phyloP scores from a whole-genome alignment of 30 jellyfish, hydroid and myxozoan genomes.

The Aurelia sp. region DNA sequence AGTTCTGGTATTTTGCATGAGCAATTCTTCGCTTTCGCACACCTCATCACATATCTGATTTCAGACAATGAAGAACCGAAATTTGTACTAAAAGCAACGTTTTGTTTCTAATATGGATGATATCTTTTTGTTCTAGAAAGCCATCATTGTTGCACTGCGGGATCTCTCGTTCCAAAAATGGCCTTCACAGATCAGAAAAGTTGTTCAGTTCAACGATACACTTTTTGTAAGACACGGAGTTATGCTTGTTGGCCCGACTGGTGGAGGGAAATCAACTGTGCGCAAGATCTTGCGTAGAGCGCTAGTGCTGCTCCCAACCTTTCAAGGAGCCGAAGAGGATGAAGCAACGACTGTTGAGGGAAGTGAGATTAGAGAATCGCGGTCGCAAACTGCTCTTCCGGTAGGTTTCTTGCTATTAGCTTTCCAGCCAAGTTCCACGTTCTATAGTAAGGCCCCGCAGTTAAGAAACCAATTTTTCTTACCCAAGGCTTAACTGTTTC shows the following conservation, averaged over 20 bases:
- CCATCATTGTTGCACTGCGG: slow-evolving; percentile 73
- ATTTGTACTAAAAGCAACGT: no score
- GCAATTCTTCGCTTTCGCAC: no score
- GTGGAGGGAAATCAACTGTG: slow-evolving; percentile 90
- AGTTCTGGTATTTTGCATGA: no score
- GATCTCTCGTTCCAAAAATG: slow-evolving; percentile 81
- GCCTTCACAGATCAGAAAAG: slow-evolving; percentile 84
- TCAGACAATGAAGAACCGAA: no score
- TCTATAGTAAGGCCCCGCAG: no score
- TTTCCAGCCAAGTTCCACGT: no score
- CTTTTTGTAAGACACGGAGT: slow-evolving; percentile 88
- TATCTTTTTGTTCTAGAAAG: slow-evolving; percentile 39
- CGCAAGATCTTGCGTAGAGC: slow-evolving; percentile 80
- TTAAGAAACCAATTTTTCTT: no score
- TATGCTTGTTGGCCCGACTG: slow-evolving; percentile 93
- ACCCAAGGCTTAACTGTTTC: no score
- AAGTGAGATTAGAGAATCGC: slow-evolving; percentile 29
- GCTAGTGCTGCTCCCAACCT: slow-evolving; percentile 35
- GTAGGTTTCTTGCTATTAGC: no score
- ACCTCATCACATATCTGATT: no score
- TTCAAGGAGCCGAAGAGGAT: slow-evolving; percentile 47
- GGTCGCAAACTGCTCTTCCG: slow-evolving; percentile 22
- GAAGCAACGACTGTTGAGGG: slow-evolving; percentile 59
- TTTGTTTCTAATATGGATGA: no score
- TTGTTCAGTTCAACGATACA: slow-evolving; percentile 77